These are phyloP conservation scores for Cyanoliseus patagonus DNA, from an alignment of 2,113 vertebrate species.

Conservation along the genomic window DNA sequence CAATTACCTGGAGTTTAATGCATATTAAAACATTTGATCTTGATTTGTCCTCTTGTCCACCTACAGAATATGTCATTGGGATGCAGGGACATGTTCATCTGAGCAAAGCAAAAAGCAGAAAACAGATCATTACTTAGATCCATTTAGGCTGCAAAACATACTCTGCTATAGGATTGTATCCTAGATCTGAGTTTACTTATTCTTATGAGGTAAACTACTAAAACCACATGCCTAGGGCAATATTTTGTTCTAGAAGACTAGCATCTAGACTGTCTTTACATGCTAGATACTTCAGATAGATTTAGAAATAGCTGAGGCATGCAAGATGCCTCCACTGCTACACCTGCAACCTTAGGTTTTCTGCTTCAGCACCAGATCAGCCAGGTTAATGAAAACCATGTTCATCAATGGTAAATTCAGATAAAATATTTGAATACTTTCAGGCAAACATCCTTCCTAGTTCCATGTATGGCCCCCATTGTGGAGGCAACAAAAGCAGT, in stretches of 20 bases:
- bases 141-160: not conserved
- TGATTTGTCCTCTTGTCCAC: not conserved
- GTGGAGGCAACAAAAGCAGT: not conserved
- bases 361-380: not conserved
- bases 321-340: not conserved
- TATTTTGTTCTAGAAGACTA: not conserved
- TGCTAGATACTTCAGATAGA: not conserved
- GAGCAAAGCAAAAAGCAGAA: not conserved
- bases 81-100: not conserved
- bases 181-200: not conserved
- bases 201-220: not conserved
- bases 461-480: not conserved
- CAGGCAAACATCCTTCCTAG: not conserved
- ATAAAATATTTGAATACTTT: not conserved
- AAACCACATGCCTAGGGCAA: not conserved
- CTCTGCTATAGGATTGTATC: not conserved
- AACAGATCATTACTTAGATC: not conserved
- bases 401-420: not conserved
- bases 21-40: not conserved
- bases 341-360: not conserved
- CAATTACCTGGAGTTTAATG: not conserved
- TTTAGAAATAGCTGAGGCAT: not conserved
- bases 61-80: not conserved
- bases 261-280: not conserved
- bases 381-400: not conserved